phyloP scores from a whole-genome alignment of 2,113 vertebrate species.

The Calidris pugnax region DNA sequence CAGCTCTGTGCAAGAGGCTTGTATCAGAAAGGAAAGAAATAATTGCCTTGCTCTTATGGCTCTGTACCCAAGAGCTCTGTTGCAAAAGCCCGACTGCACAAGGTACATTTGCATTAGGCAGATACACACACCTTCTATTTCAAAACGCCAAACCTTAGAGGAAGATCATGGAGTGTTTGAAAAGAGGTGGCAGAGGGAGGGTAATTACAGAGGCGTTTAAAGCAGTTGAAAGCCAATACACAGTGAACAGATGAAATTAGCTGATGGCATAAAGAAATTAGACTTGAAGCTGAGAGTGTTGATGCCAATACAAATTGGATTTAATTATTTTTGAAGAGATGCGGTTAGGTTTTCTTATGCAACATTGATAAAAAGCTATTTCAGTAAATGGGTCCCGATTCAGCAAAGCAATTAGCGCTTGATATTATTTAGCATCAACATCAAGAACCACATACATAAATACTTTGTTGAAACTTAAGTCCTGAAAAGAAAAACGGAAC shows the following conservation, averaged over 20 bases:
- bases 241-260: neutral
- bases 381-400: neutral
- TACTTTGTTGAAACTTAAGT: neutral
- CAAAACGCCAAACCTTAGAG: neutral
- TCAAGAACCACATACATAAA: neutral
- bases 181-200: neutral
- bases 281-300: neutral
- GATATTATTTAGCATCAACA: neutral
- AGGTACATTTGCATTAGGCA: neutral
- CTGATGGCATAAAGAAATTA: neutral
- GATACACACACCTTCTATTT: rapidly evolving
- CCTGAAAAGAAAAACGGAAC: neutral
- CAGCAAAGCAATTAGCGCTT: neutral
- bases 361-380: neutral
- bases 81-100: neutral
- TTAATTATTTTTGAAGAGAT: slow-evolving; percentile 25
- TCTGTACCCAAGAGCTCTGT: neutral
- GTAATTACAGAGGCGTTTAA: neutral
- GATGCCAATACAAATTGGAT: neutral
- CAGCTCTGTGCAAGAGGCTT: neutral
- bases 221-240: neutral
- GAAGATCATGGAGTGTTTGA: neutral
- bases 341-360: neutral
- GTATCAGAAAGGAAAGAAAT: neutral
- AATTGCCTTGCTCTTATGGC: neutral